A percentile compares a stretch with the other conserved stretches of the same genome.
Conservation (phyloP, 2,797 vertebrate genomes). For the Semaprochilodus insignis region DNA sequence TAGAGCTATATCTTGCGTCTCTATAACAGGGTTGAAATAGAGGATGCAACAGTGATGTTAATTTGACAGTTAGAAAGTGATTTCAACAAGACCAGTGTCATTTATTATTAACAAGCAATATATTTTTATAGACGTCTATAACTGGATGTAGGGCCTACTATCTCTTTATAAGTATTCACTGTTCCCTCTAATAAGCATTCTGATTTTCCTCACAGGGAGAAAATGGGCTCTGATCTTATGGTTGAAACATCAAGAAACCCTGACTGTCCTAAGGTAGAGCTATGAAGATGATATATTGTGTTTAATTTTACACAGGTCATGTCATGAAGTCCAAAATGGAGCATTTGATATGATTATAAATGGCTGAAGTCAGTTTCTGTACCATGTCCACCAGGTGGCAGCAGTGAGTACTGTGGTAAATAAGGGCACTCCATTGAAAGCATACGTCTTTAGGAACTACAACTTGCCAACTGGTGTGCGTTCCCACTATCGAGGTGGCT, state of each 20-base stretch:
- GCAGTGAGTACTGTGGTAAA: slow-evolving; percentile 96
- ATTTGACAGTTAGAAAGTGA: too few relatives aligned
- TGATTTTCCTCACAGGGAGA: slow-evolving; percentile 83
- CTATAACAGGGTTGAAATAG: too few relatives aligned
- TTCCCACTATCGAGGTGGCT: slow-evolving; percentile 88
- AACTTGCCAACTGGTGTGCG: slow-evolving; percentile 90
- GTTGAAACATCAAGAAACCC: slow-evolving; percentile 94
- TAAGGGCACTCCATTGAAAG: slow-evolving; percentile 89
- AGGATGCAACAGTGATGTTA: too few relatives aligned
- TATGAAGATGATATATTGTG: not conserved
- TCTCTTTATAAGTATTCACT: too few relatives aligned
- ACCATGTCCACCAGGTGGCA: slow-evolving; percentile 82
- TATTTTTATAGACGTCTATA: too few relatives aligned
- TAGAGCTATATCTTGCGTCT: too few relatives aligned
- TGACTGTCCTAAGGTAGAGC: slow-evolving; percentile 88
- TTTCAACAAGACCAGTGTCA: too few relatives aligned
- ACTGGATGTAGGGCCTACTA: too few relatives aligned
- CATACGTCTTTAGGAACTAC: slow-evolving; percentile 97
- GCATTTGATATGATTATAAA: not conserved
- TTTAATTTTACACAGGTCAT: not conserved
- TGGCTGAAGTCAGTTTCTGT: not conserved
- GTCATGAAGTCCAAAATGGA: not conserved
- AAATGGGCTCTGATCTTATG: slow-evolving; percentile 92
- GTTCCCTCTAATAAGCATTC: slow-evolving; percentile 5
- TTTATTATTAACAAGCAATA: too few relatives aligned